Evolutionary conservation across 2,113 vertebrate species (phyloP).

Genomic region (Gopherus flavomarginatus): DNA sequence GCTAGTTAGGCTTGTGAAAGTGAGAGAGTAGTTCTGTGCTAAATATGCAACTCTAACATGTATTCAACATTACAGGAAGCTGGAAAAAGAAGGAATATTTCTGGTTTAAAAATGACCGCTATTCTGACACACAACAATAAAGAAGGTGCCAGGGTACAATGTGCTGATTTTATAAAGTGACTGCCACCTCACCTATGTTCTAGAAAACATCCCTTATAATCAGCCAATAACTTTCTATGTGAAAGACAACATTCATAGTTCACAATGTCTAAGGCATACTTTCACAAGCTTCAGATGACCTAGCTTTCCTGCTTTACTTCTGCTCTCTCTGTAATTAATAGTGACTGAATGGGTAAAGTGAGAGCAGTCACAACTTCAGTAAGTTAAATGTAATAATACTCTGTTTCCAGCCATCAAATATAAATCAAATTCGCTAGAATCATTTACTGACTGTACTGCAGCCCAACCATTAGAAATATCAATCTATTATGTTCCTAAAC

Average conservation of each 20-base stretch:
- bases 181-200: background rate
- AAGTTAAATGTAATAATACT: background rate
- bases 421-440: background rate
- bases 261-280: background rate
- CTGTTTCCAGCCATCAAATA: background rate
- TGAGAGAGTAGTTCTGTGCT: background rate
- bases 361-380: background rate
- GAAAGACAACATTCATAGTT: background rate
- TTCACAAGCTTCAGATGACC: slow-evolving; percentile 38
- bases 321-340: background rate
- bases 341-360: slow-evolving; percentile 24
- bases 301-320: slow-evolving; percentile 54
- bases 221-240: background rate
- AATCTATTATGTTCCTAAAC: background rate
- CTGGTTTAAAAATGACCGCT: no score
- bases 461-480: background rate
- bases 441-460: background rate
- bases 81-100: background rate
- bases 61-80: background rate
- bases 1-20: background rate
- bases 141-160: background rate
- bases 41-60: background rate
- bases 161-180: background rate
- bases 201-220: background rate
- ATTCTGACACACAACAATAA: background rate